These are phyloP conservation scores for Andricus grossulariae DNA, from an alignment of 1,140 invertebrate species.

Conservation along the genomic window DNA sequence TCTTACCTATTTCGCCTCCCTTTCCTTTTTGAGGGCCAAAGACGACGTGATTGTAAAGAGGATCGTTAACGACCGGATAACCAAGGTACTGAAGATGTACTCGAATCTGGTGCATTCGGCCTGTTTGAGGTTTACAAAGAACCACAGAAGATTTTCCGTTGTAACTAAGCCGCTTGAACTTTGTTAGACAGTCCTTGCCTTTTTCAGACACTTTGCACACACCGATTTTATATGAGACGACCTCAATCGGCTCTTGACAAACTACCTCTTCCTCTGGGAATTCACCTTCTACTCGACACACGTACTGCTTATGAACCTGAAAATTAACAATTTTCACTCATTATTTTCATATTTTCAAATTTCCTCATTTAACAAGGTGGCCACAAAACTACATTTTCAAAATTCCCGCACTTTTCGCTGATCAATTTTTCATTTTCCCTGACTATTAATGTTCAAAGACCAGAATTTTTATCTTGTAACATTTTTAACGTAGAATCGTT, in stretches of 20 bases:
- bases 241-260: constrained; percentile 94
- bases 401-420: too few relatives aligned
- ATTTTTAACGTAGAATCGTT: too few relatives aligned
- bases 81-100: constrained; percentile 99
- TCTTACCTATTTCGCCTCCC: constrained; percentile 87
- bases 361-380: too few relatives aligned
- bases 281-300: constrained; percentile 96
- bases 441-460: too few relatives aligned
- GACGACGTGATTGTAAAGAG: constrained; percentile 94
- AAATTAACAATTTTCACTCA: constrained; percentile 25
- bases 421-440: too few relatives aligned
- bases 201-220: constrained; percentile 93
- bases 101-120: constrained; percentile 98
- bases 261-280: constrained; percentile 93
- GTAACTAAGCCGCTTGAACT: constrained; percentile 91
- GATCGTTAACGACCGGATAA: constrained; percentile 97
- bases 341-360: neutral
- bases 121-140: constrained; percentile 93
- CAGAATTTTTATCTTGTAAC: too few relatives aligned
- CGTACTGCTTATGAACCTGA: constrained; percentile 96
- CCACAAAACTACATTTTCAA: too few relatives aligned
- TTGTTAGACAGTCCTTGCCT: constrained; percentile 93
- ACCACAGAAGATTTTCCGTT: constrained; percentile 95
- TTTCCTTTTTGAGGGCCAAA: constrained; percentile 95
- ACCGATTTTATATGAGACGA: constrained; percentile 96